Base-by-base conservation (phyloP, 1,140 invertebrate genomes). In the Cyrtorhinus lividipennis region DNA sequence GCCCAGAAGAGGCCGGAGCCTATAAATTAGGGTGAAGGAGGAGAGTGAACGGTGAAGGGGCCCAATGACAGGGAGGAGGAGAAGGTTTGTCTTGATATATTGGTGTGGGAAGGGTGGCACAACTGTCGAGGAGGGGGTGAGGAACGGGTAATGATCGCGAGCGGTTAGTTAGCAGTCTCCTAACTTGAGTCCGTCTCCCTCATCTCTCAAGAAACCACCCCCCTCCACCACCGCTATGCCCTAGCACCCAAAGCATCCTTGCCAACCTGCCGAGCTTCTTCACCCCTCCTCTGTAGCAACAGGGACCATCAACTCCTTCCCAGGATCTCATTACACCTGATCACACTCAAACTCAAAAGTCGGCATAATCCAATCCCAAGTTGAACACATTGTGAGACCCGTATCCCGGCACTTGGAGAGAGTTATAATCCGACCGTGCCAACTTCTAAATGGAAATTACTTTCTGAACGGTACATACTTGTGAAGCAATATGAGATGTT, bases 371-470 rank as follows among this genome's bases (percentile, higher is more conserved):
- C 48, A 56, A 56, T 56, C 22, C 48, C 48, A 56, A 56, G 48
- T 56, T 56, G 5, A 15, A 56, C 48, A 20, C 22, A 20, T 56
- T 18, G 48, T 56, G 22, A 8, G 5, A 20, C 48, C 8, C 48
- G 22, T n/a, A n/a, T n/a, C n/a, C n/a, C n/a, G n/a, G n/a, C n/a
- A n/a, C 30, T 38, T 18, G 8, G 5, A 56, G 48, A 56, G 48
- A 56, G 48, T 56, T 56, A 56, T 56, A 56, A 56, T 56, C 48
- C 18, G 48, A 18, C 8, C 5, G 48, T 8, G 18, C 48, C 8
- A 56, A 20, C 20, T 56, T 56, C 48, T 56, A 56, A 56, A 56
- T 56, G 48, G 48, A 56, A 56, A 56, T 56, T 56, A 56, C 48
- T 56, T 56, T 56, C 30, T 38, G 30, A 38, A 15, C 5, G 30